Conservation (phyloP, 2,888 invertebrate genomes). For the Hypolimnas misippus region DNA sequence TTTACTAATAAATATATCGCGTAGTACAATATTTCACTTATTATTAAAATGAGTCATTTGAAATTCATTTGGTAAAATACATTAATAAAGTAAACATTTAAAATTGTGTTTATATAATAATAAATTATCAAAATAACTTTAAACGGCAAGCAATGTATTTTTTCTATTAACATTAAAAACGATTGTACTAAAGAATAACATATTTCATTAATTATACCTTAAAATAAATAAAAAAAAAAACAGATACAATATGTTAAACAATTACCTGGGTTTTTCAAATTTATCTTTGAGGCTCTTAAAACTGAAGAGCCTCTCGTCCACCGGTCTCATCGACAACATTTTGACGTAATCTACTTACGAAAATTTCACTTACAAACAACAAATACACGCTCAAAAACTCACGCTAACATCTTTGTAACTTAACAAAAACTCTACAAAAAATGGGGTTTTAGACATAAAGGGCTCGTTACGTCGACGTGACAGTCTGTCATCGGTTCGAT, state of each 20-base stretch:
- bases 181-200: too few relatives aligned
- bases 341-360: constrained; percentile 39
- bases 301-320: constrained; percentile 68
- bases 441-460: constrained; percentile 12
- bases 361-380: constrained; percentile 40
- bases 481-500: constrained; percentile 49
- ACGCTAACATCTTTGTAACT: constrained; percentile 9
- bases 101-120: too few relatives aligned
- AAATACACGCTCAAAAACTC: constrained; percentile 18
- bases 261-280: constrained; percentile 73
- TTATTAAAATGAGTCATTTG: too few relatives aligned
- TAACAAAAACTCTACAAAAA: constrained; percentile 19
- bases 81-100: too few relatives aligned
- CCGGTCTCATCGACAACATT: constrained; percentile 66
- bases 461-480: constrained; percentile 40
- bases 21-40: too few relatives aligned
- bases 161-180: too few relatives aligned
- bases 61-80: too few relatives aligned
- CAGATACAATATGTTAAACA: neutral
- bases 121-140: too few relatives aligned
- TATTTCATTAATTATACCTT: too few relatives aligned
- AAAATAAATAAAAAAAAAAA: too few relatives aligned
- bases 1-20: too few relatives aligned
- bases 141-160: too few relatives aligned
- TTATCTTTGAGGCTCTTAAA: constrained; percentile 73